A percentile compares a stretch with the other conserved stretches of the same genome.
Conservation (phyloP, 2,888 invertebrate species). For the Diadegma fenestrale region DNA sequence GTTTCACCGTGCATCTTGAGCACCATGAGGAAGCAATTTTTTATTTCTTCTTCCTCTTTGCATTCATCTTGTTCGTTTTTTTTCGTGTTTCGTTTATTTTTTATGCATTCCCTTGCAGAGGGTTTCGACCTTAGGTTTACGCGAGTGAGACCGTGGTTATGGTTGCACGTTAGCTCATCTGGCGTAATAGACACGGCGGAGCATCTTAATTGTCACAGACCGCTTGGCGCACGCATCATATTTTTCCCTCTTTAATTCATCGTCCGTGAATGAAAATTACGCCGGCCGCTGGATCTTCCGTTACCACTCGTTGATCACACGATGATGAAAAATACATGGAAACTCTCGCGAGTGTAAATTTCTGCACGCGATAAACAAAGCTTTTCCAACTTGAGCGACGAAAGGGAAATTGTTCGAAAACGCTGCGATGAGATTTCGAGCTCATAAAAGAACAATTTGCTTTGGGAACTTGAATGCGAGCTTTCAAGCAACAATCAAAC, state of each 20-base stretch:
- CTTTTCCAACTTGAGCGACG: not conserved
- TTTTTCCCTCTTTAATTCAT: conserved; percentile 65
- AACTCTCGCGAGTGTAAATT: not conserved
- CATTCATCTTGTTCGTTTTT: not conserved
- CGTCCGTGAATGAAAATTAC: conserved; percentile 52
- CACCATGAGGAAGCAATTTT: no score
- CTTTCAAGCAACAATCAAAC: not conserved
- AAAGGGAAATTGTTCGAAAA: not conserved
- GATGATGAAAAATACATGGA: not conserved
- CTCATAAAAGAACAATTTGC: not conserved
- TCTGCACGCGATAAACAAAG: not conserved
- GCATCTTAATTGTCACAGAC: conserved; percentile 68
- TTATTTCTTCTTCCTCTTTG: not conserved
- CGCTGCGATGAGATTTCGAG: not conserved
- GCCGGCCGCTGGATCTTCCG: not conserved
- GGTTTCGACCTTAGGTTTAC: not conserved
- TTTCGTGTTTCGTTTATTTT: not conserved
- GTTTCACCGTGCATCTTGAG: no score
- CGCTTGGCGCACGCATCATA: conserved; percentile 62
- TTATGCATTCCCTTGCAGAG: not conserved
- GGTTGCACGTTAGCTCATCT: conserved; percentile 56
- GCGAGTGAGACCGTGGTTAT: not conserved
- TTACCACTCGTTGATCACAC: not conserved
- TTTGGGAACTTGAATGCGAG: not conserved
- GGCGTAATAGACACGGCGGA: conserved; percentile 45